Evolutionary conservation across 2,797 vertebrate genomes (phyloP), one percentile per base, ranked within the genome.

Genomic region (Cirrhinus mrigala): DNA sequence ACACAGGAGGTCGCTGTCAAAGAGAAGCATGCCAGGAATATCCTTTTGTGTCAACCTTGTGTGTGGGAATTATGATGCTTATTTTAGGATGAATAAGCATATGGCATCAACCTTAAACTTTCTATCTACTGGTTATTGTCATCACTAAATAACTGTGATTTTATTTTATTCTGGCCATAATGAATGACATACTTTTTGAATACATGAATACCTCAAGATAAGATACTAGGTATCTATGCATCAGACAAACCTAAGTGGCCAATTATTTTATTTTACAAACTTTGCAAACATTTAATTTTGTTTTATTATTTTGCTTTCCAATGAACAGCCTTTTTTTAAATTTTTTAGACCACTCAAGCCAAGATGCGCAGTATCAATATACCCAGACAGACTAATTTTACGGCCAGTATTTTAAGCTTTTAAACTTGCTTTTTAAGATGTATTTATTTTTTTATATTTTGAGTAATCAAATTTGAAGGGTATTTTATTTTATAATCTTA

Each of bases 21-120:
- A 95, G 98, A 99, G 94, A 99, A 99, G 90, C 98, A 99, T 58
- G 98, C 98, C 94, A 97, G 98, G 94, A 99, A 99, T 99, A 99
- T 99, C 98, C 97, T 99, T 93, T 85, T 76, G 62, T 85, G 75
- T 76, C 68, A 15, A 7, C 40, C 54, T 73, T 50, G 24, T 70
- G 20, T 50, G 56, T 74, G 22, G n/a, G 4, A 46, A 37, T 78
- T 56, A 56, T 33, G 10, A 54, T 11, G 50, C 18, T 37, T 54
- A 14, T 75, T 75, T 75, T 75, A 33, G 3, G 3, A 56, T 56
- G 18, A 37, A 37, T 33, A 75, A 22, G 27, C 18, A 75, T 29
- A 3, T 3, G 0, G 27, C 10, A 33, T 37, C 73, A 22, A 74
- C 15, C 15, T 14, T 3, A 74, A 29, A 50, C 29, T 20, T 1